phyloP scores from a whole-genome alignment of 1,140 invertebrate genomes.

The Scaptodrosophila lebanonensis region DNA sequence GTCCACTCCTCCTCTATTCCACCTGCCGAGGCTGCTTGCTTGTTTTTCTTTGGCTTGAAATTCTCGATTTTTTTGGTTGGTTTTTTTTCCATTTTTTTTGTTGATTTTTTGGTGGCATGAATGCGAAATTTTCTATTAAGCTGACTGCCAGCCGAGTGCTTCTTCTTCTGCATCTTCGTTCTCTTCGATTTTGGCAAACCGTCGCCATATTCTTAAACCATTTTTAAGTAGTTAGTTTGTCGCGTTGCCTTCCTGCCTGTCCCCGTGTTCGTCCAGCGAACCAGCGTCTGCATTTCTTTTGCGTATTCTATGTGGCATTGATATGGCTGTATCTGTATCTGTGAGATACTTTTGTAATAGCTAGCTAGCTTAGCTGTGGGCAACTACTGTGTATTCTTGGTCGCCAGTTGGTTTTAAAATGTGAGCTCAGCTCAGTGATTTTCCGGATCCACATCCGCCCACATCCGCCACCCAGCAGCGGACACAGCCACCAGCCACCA shows the following conservation, averaged over 20 bases:
- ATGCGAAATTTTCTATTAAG: slow-evolving; percentile 27
- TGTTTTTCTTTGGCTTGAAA: background rate
- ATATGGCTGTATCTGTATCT: background rate
- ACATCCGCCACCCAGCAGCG: too few species aligned
- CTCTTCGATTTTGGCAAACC: slow-evolving; percentile 3
- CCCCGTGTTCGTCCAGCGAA: slow-evolving; percentile 10
- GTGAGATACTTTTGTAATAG: slow-evolving; percentile 20
- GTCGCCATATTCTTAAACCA: slow-evolving; percentile 3
- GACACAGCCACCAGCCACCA: too few species aligned
- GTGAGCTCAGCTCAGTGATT: slow-evolving; percentile 35
- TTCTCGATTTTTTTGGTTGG: background rate
- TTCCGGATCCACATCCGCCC: too few species aligned
- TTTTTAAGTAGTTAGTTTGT: slow-evolving; percentile 21
- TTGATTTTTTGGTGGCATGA: slow-evolving; percentile 16
- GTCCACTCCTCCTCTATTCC: slow-evolving; percentile 1
- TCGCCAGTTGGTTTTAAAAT: slow-evolving; percentile 32
- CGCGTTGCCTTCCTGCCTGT: background rate
- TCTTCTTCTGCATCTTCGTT: slow-evolving; percentile 14
- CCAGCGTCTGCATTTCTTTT: slow-evolving; percentile 5
- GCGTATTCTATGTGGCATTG: background rate
- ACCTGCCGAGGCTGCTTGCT: slow-evolving; percentile 1
- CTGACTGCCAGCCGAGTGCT: slow-evolving; percentile 1
- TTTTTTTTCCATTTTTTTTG: background rate
- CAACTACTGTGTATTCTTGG: slow-evolving; percentile 27
- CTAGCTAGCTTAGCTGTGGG: slow-evolving; percentile 31